A percentile compares a stretch with the other conserved stretches of the same genome.
Evolutionary conservation across 2,797 vertebrate genomes (phyloP).

Genomic region (Spinibarbus caldwelli): DNA sequence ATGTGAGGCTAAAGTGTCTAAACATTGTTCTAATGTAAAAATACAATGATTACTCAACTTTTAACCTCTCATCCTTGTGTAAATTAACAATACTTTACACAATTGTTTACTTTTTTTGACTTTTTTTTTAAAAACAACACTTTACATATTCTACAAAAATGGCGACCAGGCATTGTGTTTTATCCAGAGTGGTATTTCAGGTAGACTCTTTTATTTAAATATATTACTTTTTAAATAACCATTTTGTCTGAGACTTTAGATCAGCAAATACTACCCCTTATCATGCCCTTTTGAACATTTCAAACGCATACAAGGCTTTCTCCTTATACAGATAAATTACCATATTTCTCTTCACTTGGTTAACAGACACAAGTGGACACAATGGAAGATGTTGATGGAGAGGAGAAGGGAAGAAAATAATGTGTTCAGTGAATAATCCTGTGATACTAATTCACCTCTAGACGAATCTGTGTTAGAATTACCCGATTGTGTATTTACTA

Average conservation of each 20-base stretch:
- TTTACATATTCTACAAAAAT: conserved; percentile 5
- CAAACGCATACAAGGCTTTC: neutral
- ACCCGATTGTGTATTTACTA: neutral
- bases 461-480: neutral
- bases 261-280: neutral
- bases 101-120: neutral
- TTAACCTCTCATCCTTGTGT: neutral
- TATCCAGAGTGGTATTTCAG: neutral
- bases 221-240: conserved; percentile 22
- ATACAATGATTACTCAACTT: neutral
- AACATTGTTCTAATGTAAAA: conserved; percentile 16
- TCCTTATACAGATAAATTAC: neutral
- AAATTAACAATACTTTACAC: neutral
- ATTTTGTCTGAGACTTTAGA: neutral
- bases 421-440: neutral
- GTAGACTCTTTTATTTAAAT: neutral
- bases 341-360: neutral
- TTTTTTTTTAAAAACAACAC: neutral
- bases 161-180: neutral
- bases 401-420: neutral
- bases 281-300: neutral
- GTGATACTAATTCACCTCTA: neutral
- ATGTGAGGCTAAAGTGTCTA: neutral
- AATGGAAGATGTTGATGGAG: neutral
- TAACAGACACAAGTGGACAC: neutral